A percentile compares a stretch with the other conserved stretches of the same genome.
Conservation (phyloP, 2,113 vertebrate genomes). For the Notarius lentiginosus region DNA sequence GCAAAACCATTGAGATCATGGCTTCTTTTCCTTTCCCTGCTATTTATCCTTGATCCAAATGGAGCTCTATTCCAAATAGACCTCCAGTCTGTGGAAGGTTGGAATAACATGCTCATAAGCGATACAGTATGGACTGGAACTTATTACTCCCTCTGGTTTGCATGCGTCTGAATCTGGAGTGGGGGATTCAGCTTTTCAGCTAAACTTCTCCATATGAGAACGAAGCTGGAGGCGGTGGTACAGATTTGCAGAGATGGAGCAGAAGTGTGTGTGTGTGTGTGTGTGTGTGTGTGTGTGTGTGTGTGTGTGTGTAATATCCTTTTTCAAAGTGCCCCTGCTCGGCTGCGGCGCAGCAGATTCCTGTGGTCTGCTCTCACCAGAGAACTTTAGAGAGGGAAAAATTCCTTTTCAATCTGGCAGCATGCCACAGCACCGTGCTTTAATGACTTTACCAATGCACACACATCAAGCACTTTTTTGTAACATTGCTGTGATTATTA, state of each 20-base stretch:
- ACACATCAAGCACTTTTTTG: constrained; percentile 48
- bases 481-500: constrained; percentile 47
- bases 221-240: constrained; percentile 60
- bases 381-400: constrained; percentile 69
- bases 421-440: constrained; percentile 64
- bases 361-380: constrained; percentile 69
- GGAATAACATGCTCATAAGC: constrained; percentile 49
- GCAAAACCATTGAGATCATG: background rate
- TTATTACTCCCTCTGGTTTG: constrained; percentile 48
- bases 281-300: constrained; percentile 38
- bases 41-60: background rate
- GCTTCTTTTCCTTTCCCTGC: constrained; percentile 22
- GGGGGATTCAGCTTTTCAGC: constrained; percentile 43
- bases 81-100: constrained; percentile 29
- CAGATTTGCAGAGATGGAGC: constrained; percentile 62
- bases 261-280: constrained; percentile 12
- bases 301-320: constrained; percentile 57
- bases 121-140: constrained; percentile 50
- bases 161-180: constrained; percentile 39
- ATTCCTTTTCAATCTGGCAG: constrained; percentile 70
- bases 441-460: constrained; percentile 73
- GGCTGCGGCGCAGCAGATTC: constrained; percentile 66
- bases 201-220: constrained; percentile 67
- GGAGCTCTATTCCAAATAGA: background rate
- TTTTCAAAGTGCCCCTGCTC: constrained; percentile 67